phyloP scores from a whole-genome alignment of 1,140 invertebrate species.

The Drosophila virilis region DNA sequence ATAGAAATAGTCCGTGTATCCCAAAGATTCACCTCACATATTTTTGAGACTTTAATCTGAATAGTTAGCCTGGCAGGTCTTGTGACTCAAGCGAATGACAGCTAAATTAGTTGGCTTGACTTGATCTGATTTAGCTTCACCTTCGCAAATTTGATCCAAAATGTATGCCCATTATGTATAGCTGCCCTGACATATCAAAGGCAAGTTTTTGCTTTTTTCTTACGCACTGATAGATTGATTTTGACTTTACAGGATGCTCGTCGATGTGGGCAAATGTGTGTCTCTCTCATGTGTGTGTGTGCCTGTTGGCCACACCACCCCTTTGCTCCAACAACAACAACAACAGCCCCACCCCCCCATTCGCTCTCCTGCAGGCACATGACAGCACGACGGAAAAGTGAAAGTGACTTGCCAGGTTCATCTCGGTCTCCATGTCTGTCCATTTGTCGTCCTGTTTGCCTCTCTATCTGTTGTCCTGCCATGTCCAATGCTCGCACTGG shows the following conservation, averaged over 20 bases:
- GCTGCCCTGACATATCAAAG: constrained; percentile 24
- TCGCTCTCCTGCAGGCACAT: constrained; percentile 24
- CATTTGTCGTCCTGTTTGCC: constrained; percentile 12
- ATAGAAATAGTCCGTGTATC: too few relatives aligned
- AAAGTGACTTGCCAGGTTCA: constrained; percentile 62
- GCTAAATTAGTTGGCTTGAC: neutral
- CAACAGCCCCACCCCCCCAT: constrained; percentile 1
- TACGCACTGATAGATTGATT: constrained; percentile 70
- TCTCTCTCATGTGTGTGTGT: constrained; percentile 24
- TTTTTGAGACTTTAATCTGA: too few relatives aligned
- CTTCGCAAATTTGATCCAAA: neutral
- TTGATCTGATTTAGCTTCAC: neutral
- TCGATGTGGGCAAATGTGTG: constrained; percentile 6
- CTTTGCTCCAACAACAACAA: constrained; percentile 25
- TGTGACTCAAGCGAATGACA: neutral
- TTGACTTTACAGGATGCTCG: constrained; percentile 58
- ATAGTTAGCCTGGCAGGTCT: too few relatives aligned
- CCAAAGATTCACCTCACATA: too few relatives aligned
- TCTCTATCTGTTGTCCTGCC: constrained; percentile 38
- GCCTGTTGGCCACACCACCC: constrained; percentile 39
- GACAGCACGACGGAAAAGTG: constrained; percentile 50
- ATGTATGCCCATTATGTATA: neutral
- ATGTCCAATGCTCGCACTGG: constrained; percentile 20
- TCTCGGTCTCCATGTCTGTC: constrained; percentile 8
- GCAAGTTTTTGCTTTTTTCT: constrained; percentile 45